A percentile compares a stretch with the other conserved stretches of the same genome.
Conservation (phyloP, 2,888 invertebrate genomes). For the Apotomis turbidana region DNA sequence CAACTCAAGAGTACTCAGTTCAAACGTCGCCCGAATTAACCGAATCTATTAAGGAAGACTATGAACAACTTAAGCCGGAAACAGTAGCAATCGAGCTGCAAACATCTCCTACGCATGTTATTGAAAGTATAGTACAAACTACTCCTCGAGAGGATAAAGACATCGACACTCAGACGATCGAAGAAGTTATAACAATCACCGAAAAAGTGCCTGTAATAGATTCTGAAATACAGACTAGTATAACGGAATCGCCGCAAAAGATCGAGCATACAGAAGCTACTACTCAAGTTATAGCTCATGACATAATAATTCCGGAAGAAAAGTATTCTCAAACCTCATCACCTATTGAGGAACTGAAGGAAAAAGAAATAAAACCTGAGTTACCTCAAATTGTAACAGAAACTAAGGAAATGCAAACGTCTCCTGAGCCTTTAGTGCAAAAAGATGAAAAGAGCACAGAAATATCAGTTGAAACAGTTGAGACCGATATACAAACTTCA, state of each 20-base stretch:
- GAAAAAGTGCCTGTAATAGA: conserved; percentile 71
- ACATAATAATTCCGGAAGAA: conserved; percentile 69
- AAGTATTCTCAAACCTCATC: conserved; percentile 80
- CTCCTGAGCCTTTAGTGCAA: conserved; percentile 68
- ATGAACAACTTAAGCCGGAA: conserved; percentile 60
- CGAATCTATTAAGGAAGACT: conserved; percentile 67
- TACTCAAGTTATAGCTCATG: conserved; percentile 80
- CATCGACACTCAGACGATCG: conserved; percentile 71
- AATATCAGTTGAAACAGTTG: conserved; percentile 67
- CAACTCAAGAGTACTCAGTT: conserved; percentile 81
- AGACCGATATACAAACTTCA: conserved; percentile 71
- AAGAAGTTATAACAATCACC: conserved; percentile 58
- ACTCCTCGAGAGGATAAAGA: conserved; percentile 77
- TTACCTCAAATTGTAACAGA: conserved; percentile 73
- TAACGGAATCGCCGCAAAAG: conserved; percentile 66
- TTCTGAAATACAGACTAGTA: conserved; percentile 74
- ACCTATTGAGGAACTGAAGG: conserved; percentile 56
- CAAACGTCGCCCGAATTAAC: conserved; percentile 84
- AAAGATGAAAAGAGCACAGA: conserved; percentile 73
- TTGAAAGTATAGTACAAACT: conserved; percentile 85
- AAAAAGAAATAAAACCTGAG: conserved; percentile 53
- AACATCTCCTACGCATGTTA: conserved; percentile 79
- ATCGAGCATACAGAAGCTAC: conserved; percentile 77
- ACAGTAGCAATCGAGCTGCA: conserved; percentile 75
- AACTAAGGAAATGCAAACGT: conserved; percentile 81